Evolutionary conservation across 30 jellyfish, hydroid and myxozoan genomes (phyloP).

Genomic region (Hydractinia symbiolongicarpus): DNA sequence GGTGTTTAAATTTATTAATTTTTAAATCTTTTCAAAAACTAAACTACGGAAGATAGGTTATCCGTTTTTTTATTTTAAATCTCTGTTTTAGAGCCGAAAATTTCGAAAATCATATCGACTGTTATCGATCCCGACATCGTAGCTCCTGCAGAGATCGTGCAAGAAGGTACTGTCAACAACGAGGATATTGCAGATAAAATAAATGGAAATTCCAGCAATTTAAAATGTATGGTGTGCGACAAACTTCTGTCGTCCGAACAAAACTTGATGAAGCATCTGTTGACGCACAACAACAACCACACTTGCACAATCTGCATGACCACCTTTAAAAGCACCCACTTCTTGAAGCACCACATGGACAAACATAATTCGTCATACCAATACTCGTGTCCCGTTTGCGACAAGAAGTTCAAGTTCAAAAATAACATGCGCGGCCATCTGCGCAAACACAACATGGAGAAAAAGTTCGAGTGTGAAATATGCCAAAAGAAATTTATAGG

Average conservation of each 20-base stretch:
- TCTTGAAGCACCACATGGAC: slow-evolving; percentile 39
- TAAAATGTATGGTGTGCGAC: slow-evolving; percentile 35
- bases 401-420: slow-evolving; percentile 30
- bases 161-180: neutral
- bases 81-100: neutral
- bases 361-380: slow-evolving; percentile 33
- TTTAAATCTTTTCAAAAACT: neutral
- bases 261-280: slow-evolving; percentile 29
- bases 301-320: slow-evolving; percentile 31
- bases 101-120: slow-evolving; percentile 3
- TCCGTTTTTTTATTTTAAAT: neutral
- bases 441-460: slow-evolving; percentile 31
- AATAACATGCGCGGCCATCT: slow-evolving; percentile 37
- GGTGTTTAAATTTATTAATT: neutral
- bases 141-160: too few species aligned
- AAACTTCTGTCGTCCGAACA: slow-evolving; percentile 8
- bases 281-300: slow-evolving; percentile 37
- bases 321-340: slow-evolving; percentile 32
- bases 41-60: neutral
- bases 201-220: neutral
- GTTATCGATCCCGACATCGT: neutral
- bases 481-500: slow-evolving; percentile 44
- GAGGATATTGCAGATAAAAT: neutral
- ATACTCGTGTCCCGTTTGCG: slow-evolving; percentile 33
- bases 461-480: slow-evolving; percentile 31